These are phyloP conservation scores for Takifugu bimaculatus DNA, from an alignment of 2,113 vertebrate species.

Conservation along the genomic window DNA sequence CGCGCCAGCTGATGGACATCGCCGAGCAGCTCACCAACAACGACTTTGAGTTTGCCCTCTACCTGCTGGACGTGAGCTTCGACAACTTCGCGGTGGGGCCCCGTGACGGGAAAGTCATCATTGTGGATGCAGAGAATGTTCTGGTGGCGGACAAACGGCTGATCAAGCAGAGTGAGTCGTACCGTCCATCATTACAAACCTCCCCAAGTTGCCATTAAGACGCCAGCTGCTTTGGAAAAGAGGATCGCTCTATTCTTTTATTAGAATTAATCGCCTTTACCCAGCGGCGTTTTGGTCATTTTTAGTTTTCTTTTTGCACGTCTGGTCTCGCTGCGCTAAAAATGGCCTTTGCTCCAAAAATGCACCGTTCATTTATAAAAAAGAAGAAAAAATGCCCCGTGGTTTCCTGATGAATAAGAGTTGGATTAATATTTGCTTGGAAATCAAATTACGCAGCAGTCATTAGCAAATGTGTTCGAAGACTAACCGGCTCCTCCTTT, in stretches of 20 bases:
- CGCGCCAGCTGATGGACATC: constrained; percentile 96
- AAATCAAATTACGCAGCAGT: background rate
- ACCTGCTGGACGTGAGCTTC: constrained; percentile 98
- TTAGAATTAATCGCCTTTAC: too few species aligned
- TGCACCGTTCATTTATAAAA: too few species aligned
- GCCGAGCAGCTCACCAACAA: constrained; percentile 98
- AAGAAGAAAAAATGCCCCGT: too few species aligned
- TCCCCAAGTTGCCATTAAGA: constrained; percentile 10
- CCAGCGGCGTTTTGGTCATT: too few species aligned
- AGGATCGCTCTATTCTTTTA: background rate
- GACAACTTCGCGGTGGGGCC: constrained; percentile 98
- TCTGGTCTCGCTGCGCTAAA: too few species aligned
- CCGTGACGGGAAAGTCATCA: constrained; percentile 94
- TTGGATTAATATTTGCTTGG: constrained; percentile 8
- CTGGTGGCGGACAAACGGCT: constrained; percentile 96
- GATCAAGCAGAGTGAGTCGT: constrained; percentile 92
- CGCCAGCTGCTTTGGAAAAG: too few species aligned
- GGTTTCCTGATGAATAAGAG: background rate
- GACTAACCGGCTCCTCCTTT: too few species aligned
- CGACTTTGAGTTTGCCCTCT: constrained; percentile 98
- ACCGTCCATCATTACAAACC: background rate
- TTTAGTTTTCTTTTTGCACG: too few species aligned
- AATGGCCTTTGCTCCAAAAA: too few species aligned
- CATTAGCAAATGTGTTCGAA: background rate
- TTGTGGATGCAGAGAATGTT: constrained; percentile 98